Conservation (phyloP, 2,888 invertebrate species). For the Syrphus vitripennis region DNA sequence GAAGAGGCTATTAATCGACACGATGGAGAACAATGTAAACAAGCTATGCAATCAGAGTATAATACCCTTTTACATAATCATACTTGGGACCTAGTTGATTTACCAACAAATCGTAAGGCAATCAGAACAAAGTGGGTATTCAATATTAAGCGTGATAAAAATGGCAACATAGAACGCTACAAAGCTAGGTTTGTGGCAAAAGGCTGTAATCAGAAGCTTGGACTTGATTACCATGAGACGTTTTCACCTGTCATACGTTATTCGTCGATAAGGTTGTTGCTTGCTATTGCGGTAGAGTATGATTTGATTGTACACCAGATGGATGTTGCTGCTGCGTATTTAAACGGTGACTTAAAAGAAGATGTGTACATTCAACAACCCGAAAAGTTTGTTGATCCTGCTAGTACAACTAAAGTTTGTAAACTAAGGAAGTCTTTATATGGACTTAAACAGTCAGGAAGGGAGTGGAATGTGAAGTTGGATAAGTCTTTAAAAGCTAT, state of each 20-base stretch:
- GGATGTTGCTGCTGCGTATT: too few species aligned
- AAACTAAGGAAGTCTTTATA: background rate
- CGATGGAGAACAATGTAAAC: background rate
- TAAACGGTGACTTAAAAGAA: too few species aligned
- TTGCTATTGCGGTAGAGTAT: too few species aligned
- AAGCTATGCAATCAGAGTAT: background rate
- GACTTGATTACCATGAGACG: too few species aligned
- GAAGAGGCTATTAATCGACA: background rate
- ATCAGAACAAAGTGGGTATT: background rate
- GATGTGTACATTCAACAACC: background rate
- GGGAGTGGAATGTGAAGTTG: background rate
- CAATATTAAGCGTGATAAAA: background rate
- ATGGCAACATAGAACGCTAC: background rate
- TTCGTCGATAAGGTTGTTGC: too few species aligned
- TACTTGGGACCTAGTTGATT: background rate
- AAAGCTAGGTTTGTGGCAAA: background rate
- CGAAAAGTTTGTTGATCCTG: background rate
- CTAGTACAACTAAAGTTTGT: background rate
- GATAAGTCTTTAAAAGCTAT: background rate
- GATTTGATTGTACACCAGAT: too few species aligned
- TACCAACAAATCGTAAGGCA: background rate
- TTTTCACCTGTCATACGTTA: too few species aligned
- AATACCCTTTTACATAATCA: background rate
- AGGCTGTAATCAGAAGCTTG: too few species aligned
- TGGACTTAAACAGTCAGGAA: background rate